Conservation (phyloP, 2,888 invertebrate species). For the Callyntrura guangdongensis region DNA sequence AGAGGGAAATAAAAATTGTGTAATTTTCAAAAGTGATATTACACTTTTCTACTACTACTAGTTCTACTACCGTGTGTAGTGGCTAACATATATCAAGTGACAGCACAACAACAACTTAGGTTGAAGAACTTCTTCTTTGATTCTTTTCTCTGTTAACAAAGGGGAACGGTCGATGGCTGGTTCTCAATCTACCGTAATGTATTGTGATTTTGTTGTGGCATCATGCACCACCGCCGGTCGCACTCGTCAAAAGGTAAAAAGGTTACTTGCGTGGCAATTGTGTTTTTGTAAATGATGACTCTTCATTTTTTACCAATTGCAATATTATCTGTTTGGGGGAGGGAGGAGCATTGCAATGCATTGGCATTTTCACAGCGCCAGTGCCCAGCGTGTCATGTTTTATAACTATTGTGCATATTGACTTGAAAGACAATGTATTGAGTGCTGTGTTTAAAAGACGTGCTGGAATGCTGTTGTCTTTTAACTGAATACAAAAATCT, state of each 20-base stretch:
- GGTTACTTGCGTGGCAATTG: slow-evolving; percentile 42
- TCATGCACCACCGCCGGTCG: too few relatives aligned
- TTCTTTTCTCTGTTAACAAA: slow-evolving; percentile 47
- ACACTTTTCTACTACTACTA: background rate
- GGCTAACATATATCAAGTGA: slow-evolving; percentile 58
- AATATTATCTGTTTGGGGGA: background rate
- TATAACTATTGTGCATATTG: slow-evolving; percentile 25
- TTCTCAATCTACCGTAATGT: too few relatives aligned
- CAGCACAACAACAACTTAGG: slow-evolving; percentile 29
- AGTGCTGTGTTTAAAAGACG: slow-evolving; percentile 19
- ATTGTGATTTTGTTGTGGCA: background rate
- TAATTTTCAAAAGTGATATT: slow-evolving; percentile 22
- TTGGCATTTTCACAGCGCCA: background rate
- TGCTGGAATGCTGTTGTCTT: slow-evolving; percentile 60
- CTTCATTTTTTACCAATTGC: slow-evolving; percentile 15
- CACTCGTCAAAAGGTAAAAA: slow-evolving; percentile 40
- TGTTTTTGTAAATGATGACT: slow-evolving; percentile 25
- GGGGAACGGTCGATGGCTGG: background rate
- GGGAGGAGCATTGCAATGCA: background rate
- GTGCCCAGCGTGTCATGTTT: slow-evolving; percentile 31
- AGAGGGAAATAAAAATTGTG: too few relatives aligned
- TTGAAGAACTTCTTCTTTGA: background rate
- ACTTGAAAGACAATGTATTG: background rate
- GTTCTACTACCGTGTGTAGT: background rate
- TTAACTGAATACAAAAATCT: too few relatives aligned